Evolutionary conservation across 1,140 invertebrate genomes (phyloP), one percentile per base, ranked within the genome.

Genomic region (Hesperophylax magnus): DNA sequence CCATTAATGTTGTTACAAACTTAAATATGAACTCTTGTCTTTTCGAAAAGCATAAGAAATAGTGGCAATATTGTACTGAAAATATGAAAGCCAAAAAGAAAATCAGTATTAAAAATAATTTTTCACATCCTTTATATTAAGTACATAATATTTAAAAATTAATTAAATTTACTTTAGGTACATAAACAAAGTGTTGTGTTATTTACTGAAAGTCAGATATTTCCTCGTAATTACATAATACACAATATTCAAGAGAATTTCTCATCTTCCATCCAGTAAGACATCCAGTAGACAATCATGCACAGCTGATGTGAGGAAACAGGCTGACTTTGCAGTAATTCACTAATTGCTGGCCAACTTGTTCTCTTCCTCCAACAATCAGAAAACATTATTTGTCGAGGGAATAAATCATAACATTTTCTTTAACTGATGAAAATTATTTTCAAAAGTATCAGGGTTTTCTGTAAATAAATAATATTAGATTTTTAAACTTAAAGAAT

Each of bases 391-490:
- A 69, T 39, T 69, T 39, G 65, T 69, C 24, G 39, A 39, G 18
- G n/a, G n/a, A 69, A 18, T 27, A 67, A 58, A 58, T 61, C 24
- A 7, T 61, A 67, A 67, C 31, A 72, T 72, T 72, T 61, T 72
- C 69, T 72, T 72, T 72, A 72, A 72, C 69, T 53, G 69, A 31
- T 72, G 69, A 72, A 53, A 24, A 22, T 22, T 72, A 31, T 53
- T 72, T 71, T 71, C 39, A 71, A 67, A 71, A 54, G 69, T 72
- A 72, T 84, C 83, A 84, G 83, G 83, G 83, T 84, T 84, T 54
- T 82, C 80, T 84, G 83, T 84, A 84, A 71, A 84, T 84, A 84
- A 81, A 80, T 84, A 84, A 84, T 79, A 79, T 83, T 52, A 79
- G 67, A 74, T 56, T 31, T 74, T 67, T 31, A 58, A 77, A 53